Evolutionary conservation across 2,113 vertebrate genomes (phyloP).

Genomic region (Vulpes ferrilata): DNA sequence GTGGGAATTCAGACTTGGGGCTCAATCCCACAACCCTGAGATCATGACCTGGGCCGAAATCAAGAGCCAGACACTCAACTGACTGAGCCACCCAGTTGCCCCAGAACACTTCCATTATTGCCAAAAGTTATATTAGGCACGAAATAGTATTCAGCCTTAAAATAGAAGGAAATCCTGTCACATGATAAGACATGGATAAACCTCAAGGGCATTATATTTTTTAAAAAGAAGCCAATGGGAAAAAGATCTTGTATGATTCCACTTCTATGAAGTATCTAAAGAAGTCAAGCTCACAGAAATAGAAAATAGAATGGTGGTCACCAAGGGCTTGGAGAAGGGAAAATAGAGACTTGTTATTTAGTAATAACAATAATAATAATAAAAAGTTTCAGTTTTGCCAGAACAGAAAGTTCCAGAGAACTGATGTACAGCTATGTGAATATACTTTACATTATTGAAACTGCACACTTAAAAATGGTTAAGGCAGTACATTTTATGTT

Average conservation of each 20-base stretch:
- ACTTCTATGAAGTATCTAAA: not conserved
- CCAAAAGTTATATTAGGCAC: not conserved
- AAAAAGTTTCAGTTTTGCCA: not conserved
- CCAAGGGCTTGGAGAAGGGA: not conserved
- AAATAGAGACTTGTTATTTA: not conserved
- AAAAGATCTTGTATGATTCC: not conserved
- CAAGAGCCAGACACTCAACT: not conserved
- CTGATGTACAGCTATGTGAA: not conserved
- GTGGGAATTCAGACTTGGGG: not conserved
- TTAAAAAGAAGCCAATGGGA: not conserved
- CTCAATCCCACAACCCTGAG: not conserved
- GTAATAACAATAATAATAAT: too few relatives aligned
- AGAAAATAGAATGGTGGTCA: not conserved
- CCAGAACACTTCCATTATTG: not conserved
- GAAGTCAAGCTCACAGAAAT: not conserved
- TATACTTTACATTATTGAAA: not conserved
- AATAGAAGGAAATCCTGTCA: not conserved
- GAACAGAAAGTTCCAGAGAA: not conserved
- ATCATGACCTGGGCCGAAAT: not conserved
- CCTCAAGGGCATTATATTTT: not conserved
- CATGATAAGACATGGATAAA: not conserved
- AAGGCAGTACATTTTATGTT: not conserved
- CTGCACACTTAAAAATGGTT: not conserved
- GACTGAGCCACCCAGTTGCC: not conserved
- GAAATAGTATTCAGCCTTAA: not conserved